phyloP scores from a whole-genome alignment of 2,113 vertebrate genomes.

The Stigmatopora argus region DNA sequence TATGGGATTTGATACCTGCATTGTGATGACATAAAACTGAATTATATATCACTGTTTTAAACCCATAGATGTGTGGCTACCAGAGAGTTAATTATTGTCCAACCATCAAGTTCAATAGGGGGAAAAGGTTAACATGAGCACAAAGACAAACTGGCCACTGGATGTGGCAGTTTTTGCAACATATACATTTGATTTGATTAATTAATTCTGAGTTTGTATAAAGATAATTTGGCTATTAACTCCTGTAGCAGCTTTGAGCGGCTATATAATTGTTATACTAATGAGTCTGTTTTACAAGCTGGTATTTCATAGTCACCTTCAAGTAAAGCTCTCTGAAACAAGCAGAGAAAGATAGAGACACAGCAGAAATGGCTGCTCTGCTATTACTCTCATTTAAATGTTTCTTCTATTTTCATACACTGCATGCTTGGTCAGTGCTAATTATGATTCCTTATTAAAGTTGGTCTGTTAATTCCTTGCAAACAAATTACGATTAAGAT shows the following conservation, averaged over 20 bases:
- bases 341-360: slow-evolving; percentile 10
- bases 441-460: slow-evolving; percentile 32
- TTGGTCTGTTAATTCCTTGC: slow-evolving; percentile 42
- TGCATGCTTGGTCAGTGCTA: slow-evolving; percentile 32
- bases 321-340: slow-evolving; percentile 34
- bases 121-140: background rate
- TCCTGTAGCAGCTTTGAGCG: slow-evolving; percentile 53
- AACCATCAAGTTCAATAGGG: slow-evolving; percentile 10
- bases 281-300: slow-evolving; percentile 62
- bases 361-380: slow-evolving; percentile 1
- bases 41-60: background rate
- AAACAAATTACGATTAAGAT: slow-evolving; percentile 6
- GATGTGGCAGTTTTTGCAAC: slow-evolving; percentile 8
- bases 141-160: slow-evolving; percentile 1
- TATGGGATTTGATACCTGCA: background rate
- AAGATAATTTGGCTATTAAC: slow-evolving; percentile 65
- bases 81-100: background rate
- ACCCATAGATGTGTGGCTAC: background rate
- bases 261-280: slow-evolving; percentile 62
- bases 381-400: slow-evolving; percentile 41
- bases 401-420: slow-evolving; percentile 55
- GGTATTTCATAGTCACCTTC: slow-evolving; percentile 66
- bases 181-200: slow-evolving; percentile 8
- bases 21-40: background rate
- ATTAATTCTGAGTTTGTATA: slow-evolving; percentile 48